Conservation (phyloP, 2,888 invertebrate genomes). For the Galerucella pusilla region DNA sequence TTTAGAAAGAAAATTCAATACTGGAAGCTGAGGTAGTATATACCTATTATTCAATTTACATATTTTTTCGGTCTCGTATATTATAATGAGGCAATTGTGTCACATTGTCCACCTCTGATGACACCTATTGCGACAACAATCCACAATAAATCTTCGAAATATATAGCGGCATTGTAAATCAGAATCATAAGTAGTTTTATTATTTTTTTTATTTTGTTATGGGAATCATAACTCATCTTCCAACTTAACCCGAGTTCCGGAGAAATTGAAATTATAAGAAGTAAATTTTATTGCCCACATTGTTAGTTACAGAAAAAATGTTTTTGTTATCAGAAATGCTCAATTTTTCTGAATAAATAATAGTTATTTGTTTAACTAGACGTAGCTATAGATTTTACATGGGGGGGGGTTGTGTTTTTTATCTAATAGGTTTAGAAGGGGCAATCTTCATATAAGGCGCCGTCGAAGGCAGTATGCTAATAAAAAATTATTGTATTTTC, state of each 20-base stretch:
- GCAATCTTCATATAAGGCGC: too few species aligned
- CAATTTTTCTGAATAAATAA: too few species aligned
- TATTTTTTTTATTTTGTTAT: too few species aligned
- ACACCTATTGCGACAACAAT: conserved; percentile 2
- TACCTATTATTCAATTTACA: neutral
- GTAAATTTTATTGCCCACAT: neutral
- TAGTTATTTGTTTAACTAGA: too few species aligned
- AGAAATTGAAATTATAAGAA: neutral
- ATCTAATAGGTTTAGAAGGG: too few species aligned
- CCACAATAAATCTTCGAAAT: conserved; percentile 7
- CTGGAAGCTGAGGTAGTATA: neutral
- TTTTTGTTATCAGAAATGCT: too few species aligned
- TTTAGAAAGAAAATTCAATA: too few species aligned
- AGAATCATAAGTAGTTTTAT: conserved; percentile 11
- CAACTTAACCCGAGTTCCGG: neutral
- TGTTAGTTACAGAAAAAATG: too few species aligned
- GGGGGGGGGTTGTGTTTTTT: too few species aligned
- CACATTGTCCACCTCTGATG: conserved; percentile 3
- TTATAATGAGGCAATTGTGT: neutral
- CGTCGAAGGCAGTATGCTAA: too few species aligned
- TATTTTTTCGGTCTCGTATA: neutral
- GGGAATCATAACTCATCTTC: neutral
- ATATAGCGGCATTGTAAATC: neutral
- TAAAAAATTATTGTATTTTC: too few species aligned
- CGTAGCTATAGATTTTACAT: too few species aligned